Base-by-base conservation (phyloP, 2,888 invertebrate genomes). In the Willowsia nigromaculata region DNA sequence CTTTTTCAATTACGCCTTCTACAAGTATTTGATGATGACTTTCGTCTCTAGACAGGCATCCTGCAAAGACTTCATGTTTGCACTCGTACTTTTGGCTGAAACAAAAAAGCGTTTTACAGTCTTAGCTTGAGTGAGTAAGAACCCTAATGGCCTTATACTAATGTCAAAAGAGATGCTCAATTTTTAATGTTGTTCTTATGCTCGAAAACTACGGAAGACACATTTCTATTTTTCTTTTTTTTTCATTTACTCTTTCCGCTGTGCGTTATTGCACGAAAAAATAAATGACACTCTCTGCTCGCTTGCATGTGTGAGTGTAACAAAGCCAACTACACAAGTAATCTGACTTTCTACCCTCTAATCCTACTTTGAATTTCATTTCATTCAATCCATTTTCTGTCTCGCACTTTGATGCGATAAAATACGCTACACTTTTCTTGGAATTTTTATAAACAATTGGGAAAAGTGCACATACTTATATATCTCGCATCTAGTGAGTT, bases 81-180 rank as follows among this genome's bases (percentile, higher is more conserved):
- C 53, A 53, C 53, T 53, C 7, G 1, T 18, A 43, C 11, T 43
- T 7, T 53, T 18, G 7, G 22, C 3, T 53, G 5, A 18, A 11
- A 53, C 5, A 18, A 18, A 18, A 53, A 53, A 53, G 7, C n/a
- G 18, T 13, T 53, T 53, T 53, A 53, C 18, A 62, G 62, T 15
- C 25, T 27, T 27, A 62, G 5, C 25, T 13, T 4, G 27, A 27
- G 27, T 4, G 27, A 27, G 27, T 30, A 30, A 30, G 62, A 15
- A 25, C 62, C 30, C 30, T 62, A 62, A 62, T 43, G 25, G 40
- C 47, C 22, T 83, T 59, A 30, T 43, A 56, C 59, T 83, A 47
- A 83, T 83, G 68, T 83, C 65, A 68, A 62, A 65, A 68, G 68
- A 47, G 50, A 65, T 83, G 3, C 82, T 83, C 68, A 83, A 83